Base-by-base conservation (phyloP, 1,140 invertebrate genomes). In the Penaeus japonicus region DNA sequence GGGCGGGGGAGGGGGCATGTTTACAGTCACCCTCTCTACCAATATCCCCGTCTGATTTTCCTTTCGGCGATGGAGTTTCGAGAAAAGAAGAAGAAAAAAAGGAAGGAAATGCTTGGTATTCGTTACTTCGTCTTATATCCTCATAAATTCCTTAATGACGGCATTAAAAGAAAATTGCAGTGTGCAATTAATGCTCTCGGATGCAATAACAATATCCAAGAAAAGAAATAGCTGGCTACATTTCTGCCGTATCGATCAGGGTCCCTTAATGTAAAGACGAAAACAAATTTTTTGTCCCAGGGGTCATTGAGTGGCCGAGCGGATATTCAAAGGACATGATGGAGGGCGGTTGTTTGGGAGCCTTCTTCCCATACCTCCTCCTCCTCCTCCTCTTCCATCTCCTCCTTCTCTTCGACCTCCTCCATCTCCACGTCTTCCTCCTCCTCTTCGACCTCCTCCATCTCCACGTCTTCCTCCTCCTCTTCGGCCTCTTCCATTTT, bases 211-310 rank as follows among this genome's bases (percentile, higher is more conserved):
- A 54, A 47, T 22, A 70, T 35, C 17, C 22, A 24, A 53, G 79
- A n/a, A 24, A 53, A 39, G 35, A 55, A 53, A 39, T 35, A 55
- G 53, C n/a, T 18, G 32, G 39, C 47, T 47, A 47, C 47, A 47
- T 47, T 47, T 47, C 47, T 47, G 47, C 47, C n/a, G 32, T 79
- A 79, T 79, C 35, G 77, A 79, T 53, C 32, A 53, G 20, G 32
- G 32, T 10, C 39, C 22, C 81, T 83, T 62, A 83, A 62, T 62
- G 81, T 83, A 62, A 30, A 30, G 81, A 83, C 81, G 55, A 83
- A 83, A 83, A 83, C 81, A 83, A 54, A 83, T 83, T 83, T 83
- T 83, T 83, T 83, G 55, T 83, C 81, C 3, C 27, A 22, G 47
- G 47, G 47, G 47, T 47, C 47, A 47, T 47, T 47, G 47, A 47